A percentile compares a stretch with the other conserved stretches of the same genome.
Evolutionary conservation across 2,113 vertebrate genomes (phyloP).

Genomic region (Drymodes brunneopygia): DNA sequence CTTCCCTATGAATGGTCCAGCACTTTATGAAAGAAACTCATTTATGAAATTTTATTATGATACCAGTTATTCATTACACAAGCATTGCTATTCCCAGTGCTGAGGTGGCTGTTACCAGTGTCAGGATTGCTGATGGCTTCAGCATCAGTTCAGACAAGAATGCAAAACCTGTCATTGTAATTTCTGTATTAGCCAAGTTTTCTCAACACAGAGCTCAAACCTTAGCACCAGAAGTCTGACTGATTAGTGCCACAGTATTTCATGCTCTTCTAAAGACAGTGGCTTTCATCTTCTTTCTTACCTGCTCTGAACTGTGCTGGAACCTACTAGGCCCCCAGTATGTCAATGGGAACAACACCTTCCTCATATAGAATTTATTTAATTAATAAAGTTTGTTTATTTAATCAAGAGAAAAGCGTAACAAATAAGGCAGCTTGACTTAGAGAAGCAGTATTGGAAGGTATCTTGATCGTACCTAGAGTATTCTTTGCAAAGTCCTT

Average conservation of each 20-base stretch:
- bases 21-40: neutral
- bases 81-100: neutral
- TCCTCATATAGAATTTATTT: neutral
- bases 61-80: neutral
- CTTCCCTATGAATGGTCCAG: neutral
- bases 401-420: neutral
- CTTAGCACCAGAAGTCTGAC: neutral
- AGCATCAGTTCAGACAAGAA: neutral
- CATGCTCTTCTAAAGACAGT: neutral
- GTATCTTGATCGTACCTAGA: neutral
- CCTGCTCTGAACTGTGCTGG: neutral
- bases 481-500: neutral
- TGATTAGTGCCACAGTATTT: neutral
- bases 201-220: neutral
- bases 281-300: neutral
- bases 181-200: neutral
- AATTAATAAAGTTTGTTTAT: neutral
- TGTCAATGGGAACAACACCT: neutral
- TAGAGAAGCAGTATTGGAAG: neutral
- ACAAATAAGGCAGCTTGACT: neutral
- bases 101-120: neutral
- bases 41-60: neutral
- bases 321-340: neutral
- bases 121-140: neutral
- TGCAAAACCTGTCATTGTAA: neutral